phyloP scores from a whole-genome alignment of 2,797 vertebrate species.

The Squalus acanthias region DNA sequence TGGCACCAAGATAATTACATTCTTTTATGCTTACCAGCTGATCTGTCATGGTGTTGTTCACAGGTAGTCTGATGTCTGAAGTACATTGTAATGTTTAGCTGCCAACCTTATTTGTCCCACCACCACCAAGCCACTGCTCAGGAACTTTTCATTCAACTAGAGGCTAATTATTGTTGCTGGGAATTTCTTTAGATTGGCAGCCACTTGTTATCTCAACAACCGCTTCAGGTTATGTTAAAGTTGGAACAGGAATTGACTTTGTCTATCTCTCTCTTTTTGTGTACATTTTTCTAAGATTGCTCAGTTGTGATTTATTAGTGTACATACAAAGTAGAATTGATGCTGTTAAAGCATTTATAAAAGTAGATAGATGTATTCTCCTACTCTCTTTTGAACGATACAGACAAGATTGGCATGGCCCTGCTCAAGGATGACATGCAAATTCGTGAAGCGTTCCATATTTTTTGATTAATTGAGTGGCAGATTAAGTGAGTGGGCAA shows the following conservation, averaged over 20 bases:
- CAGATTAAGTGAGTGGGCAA: not conserved
- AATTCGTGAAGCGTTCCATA: not conserved
- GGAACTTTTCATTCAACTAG: not conserved
- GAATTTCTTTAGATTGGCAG: not conserved
- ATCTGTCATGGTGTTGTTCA: not conserved
- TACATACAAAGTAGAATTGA: not conserved
- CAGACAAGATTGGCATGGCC: not conserved
- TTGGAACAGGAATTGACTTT: not conserved
- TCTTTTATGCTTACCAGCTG: not conserved
- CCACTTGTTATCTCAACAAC: not conserved
- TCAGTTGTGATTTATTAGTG: not conserved
- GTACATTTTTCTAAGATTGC: not conserved
- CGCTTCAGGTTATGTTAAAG: not conserved
- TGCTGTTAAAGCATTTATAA: not conserved
- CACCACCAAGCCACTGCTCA: not conserved
- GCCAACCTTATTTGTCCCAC: not conserved
- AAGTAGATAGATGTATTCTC: not conserved
- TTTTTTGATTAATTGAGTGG: not conserved
- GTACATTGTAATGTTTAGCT: not conserved
- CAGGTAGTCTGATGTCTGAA: not conserved
- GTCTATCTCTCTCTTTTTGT: not conserved
- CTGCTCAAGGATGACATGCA: not conserved
- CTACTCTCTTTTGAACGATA: not conserved
- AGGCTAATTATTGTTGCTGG: not conserved
- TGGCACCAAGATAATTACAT: not conserved